Evolutionary conservation across 2,113 vertebrate species (phyloP).

Genomic region (Eptesicus fuscus): DNA sequence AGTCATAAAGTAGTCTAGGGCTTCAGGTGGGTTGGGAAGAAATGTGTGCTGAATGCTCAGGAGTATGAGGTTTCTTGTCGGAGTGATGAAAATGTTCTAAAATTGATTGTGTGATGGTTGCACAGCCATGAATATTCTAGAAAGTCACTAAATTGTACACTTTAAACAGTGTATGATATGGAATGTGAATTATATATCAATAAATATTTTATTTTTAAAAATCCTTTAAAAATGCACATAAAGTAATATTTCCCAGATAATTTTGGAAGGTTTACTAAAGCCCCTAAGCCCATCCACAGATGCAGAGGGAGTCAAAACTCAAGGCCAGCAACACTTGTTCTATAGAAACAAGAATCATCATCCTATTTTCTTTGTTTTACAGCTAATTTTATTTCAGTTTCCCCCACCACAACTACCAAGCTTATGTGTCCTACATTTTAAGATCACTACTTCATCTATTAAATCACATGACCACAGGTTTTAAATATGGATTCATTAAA

Average conservation of each 20-base stretch:
- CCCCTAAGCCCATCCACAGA: not conserved
- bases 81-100: conserved; percentile 23
- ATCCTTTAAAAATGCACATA: not conserved
- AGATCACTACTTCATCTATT: not conserved
- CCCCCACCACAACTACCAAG: not conserved
- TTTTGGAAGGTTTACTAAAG: not conserved
- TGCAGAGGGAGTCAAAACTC: not conserved
- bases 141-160: not conserved
- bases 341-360: conserved; percentile 32
- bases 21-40: not conserved
- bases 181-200: not conserved
- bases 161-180: not conserved
- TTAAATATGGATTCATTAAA: conserved; percentile 29
- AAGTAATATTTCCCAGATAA: conserved; percentile 17
- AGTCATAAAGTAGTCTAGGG: not conserved
- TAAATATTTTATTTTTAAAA: not conserved
- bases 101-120: not conserved
- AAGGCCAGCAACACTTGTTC: conserved; percentile 22
- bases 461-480: not conserved
- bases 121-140: not conserved
- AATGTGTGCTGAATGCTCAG: not conserved
- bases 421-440: not conserved
- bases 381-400: conserved; percentile 3
- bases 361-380: conserved; percentile 27
- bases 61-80: not conserved